Evolutionary conservation across 2,888 invertebrate species (phyloP).

Genomic region (Phaedon cochleariae): DNA sequence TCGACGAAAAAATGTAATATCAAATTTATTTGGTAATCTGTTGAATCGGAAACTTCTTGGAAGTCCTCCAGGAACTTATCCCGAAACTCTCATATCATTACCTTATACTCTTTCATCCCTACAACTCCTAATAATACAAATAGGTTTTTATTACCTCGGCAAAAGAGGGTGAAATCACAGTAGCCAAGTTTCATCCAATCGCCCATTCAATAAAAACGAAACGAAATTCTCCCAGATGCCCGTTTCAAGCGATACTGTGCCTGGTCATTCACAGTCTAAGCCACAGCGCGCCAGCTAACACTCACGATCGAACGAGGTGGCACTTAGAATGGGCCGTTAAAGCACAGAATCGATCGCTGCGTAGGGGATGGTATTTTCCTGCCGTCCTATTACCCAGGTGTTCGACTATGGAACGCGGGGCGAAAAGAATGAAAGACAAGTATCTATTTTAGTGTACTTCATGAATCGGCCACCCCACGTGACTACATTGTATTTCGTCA

Average conservation of each 20-base stretch:
- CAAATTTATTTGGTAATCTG: no score
- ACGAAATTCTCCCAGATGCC: neutral
- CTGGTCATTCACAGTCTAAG: neutral
- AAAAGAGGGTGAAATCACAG: slow-evolving; percentile 37
- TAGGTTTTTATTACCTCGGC: slow-evolving; percentile 27
- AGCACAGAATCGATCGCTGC: neutral
- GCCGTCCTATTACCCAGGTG: slow-evolving; percentile 16
- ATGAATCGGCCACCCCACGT: slow-evolving; percentile 61
- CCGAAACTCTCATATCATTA: slow-evolving; percentile 22
- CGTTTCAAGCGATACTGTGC: neutral
- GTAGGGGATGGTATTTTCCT: neutral
- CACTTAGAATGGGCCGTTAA: neutral
- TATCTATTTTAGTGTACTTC: slow-evolving; percentile 61
- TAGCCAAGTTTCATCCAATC: slow-evolving; percentile 14
- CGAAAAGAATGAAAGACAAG: slow-evolving; percentile 53
- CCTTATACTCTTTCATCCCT: slow-evolving; percentile 29
- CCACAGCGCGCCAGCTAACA: no score
- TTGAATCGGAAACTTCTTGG: no score
- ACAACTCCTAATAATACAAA: slow-evolving; percentile 33
- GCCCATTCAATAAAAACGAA: slow-evolving; percentile 10
- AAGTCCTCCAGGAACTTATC: no score
- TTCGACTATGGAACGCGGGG: slow-evolving; percentile 48
- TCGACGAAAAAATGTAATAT: no score
- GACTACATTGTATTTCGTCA: slow-evolving; percentile 62
- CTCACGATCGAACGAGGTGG: no score